Base-by-base conservation (phyloP, 2,797 vertebrate species). In the Notoglanidium macrostoma region DNA sequence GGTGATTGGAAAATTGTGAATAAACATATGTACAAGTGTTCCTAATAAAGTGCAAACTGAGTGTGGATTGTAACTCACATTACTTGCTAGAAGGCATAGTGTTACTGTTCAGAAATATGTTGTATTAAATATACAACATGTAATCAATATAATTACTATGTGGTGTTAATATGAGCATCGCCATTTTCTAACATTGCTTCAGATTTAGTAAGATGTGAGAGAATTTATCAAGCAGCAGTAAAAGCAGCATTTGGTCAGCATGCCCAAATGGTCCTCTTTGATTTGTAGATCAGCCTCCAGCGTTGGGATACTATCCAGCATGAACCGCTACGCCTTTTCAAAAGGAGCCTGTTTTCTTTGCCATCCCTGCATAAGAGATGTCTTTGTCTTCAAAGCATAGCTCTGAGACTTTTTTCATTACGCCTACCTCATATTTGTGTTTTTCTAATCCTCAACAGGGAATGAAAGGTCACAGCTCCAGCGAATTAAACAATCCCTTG, bases 321-420 rank as follows among this genome's bases (percentile, higher is more conserved):
- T 87, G 87, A 72, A 88, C 84, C 46, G 88, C 79, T 72, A 40
- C 83, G 68, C 88, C 57, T 68, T 89, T 89, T 92, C 86, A 94
- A 94, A 92, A 88, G 68, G 76, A 86, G 92, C 91, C 93, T 94
- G 91, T 94, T 94, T 93, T 92, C 92, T 92, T 93, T 94, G 90
- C 92, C 92, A 92, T 94, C 87, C 83, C 67, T 72, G 88, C 88
- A 94, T 90, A 93, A 93, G 91, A 92, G 89, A 94, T 92, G 89
- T 89, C 92, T 94, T 93, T 95, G 92, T 94, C 91, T 93, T 89
- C 65, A 85, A 93, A 93, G 91, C 87, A 87, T 54, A 14, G 89
- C 70, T 87, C 89, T 26, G 76, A 87, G 81, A 84, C 88, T 78
- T 85, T 59, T 87, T 87, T 76, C 76, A 88, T 88, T 89, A 84